Conservation (phyloP, 2,888 invertebrate genomes). For the Megamerina dolium region DNA sequence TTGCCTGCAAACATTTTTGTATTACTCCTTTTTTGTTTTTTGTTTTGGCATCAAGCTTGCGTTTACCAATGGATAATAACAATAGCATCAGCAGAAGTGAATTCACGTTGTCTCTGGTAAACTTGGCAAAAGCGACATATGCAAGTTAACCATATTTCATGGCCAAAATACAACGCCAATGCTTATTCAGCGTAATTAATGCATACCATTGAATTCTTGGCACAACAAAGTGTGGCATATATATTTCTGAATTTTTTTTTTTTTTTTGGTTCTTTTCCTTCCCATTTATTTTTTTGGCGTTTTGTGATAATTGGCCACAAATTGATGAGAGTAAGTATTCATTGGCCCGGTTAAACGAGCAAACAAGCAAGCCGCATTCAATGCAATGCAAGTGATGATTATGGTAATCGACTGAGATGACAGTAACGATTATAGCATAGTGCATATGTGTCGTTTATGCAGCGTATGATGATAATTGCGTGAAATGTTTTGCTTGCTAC, state of each 20-base stretch:
- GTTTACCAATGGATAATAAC: no score
- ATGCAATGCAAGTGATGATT: conserved; percentile 4
- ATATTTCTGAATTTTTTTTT: no score
- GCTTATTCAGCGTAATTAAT: conserved; percentile 4
- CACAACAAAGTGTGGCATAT: not conserved
- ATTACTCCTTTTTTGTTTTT: not conserved
- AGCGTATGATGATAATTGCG: conserved; percentile 1
- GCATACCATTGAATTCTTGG: not conserved
- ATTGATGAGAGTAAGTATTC: conserved; percentile 14
- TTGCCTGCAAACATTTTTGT: not conserved
- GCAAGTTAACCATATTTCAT: not conserved
- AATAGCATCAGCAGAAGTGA: no score
- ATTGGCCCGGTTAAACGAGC: no score
- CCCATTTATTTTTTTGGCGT: not conserved
- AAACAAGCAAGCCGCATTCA: not conserved
- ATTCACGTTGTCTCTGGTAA: not conserved
- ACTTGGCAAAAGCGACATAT: conserved; percentile 8
- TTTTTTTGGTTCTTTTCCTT: not conserved
- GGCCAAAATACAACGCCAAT: conserved; percentile 1
- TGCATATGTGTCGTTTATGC: no score
- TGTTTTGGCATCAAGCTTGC: not conserved
- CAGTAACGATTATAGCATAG: no score
- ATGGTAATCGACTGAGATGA: no score
- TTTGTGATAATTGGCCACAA: conserved; percentile 14
- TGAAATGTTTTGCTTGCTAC: no score